A percentile compares a stretch with the other conserved stretches of the same genome.
These are phyloP conservation scores for Oostethus manadensis DNA, from an alignment of 2,113 vertebrate genomes.

Conservation along the genomic window DNA sequence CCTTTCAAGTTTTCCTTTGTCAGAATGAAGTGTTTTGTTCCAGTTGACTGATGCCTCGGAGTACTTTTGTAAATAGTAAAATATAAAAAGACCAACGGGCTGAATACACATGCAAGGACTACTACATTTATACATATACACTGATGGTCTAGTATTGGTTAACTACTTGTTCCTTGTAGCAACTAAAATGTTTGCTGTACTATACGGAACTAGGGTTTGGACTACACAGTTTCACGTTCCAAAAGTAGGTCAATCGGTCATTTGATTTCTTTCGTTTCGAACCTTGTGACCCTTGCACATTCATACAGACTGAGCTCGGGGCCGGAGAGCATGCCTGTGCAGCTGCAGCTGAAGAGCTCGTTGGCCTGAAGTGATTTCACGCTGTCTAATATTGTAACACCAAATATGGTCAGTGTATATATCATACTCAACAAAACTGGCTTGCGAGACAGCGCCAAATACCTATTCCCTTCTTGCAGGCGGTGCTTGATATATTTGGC, in stretches of 20 bases:
- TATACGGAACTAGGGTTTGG: constrained; percentile 7
- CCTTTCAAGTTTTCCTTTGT: too few relatives aligned
- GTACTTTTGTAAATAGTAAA: too few relatives aligned
- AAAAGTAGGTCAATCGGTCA: not conserved
- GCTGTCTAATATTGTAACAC: constrained; percentile 23
- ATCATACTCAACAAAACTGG: constrained; percentile 7
- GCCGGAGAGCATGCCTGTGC: constrained; percentile 27
- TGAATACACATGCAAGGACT: too few relatives aligned
- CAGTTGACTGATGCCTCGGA: too few relatives aligned
- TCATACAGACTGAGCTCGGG: constrained; percentile 11
- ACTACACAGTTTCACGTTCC: constrained; percentile 7
- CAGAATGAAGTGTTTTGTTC: too few relatives aligned
- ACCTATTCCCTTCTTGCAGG: constrained; percentile 11
- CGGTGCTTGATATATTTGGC: constrained; percentile 18
- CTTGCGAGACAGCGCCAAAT: constrained; percentile 3
- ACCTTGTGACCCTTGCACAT: constrained; percentile 19
- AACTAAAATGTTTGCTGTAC: not conserved
- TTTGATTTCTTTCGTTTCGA: constrained; percentile 13
- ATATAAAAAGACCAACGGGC: too few relatives aligned
- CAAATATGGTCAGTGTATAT: constrained; percentile 45
- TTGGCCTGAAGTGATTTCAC: constrained; percentile 33
- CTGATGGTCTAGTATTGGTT: too few relatives aligned
- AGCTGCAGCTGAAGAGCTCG: constrained; percentile 17
- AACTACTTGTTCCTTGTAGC: not conserved
- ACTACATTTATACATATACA: too few relatives aligned